These are phyloP conservation scores for Tamandua tetradactyla DNA, from an alignment of 2,797 vertebrate genomes.

Conservation along the genomic window DNA sequence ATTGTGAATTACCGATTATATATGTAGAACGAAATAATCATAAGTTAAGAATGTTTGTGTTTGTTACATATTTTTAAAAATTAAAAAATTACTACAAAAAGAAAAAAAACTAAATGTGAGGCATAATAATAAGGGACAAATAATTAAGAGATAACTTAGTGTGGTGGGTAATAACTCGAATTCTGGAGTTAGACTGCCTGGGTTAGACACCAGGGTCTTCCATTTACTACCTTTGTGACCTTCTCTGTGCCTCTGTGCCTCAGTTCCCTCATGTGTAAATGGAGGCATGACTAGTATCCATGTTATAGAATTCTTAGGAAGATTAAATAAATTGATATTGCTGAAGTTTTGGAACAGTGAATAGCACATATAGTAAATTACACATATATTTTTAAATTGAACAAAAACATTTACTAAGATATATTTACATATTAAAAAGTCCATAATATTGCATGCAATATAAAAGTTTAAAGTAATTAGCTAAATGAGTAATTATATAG, in stretches of 20 bases:
- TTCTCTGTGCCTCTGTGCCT: not conserved
- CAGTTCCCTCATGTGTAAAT: not conserved
- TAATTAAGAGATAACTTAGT: not conserved
- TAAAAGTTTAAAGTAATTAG: not conserved
- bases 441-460: not conserved
- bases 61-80: too few species aligned
- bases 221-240: not conserved
- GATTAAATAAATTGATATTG: not conserved
- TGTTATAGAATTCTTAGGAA: not conserved
- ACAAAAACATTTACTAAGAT: not conserved
- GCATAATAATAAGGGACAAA: not conserved
- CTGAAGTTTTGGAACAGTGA: not conserved
- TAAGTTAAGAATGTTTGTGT: too few species aligned
- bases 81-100: too few species aligned
- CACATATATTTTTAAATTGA: not conserved
- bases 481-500: not conserved
- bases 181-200: not conserved
- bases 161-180: not conserved
- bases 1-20: too few species aligned
- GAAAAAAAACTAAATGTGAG: slow-evolving; percentile 6
- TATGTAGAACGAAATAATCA: too few species aligned
- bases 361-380: not conserved
- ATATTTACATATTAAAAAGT: not conserved
- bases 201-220: not conserved
- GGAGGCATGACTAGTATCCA: not conserved